phyloP scores from a whole-genome alignment of 2,797 vertebrate species.

The Enteromius mattozi region DNA sequence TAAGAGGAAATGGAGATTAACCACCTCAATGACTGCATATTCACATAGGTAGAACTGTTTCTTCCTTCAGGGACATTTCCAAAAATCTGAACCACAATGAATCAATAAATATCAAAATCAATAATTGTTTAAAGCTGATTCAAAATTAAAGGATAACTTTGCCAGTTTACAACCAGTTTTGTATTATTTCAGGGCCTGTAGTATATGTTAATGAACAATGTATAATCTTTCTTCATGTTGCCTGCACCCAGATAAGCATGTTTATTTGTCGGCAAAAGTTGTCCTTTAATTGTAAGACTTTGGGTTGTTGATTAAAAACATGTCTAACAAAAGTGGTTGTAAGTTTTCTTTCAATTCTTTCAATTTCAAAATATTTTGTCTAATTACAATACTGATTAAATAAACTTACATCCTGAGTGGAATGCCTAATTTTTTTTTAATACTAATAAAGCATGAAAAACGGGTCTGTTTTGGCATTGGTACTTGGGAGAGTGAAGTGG shows the following conservation, averaged over 20 bases:
- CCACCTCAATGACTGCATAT: not conserved
- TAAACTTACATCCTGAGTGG: not conserved
- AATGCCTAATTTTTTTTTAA: not conserved
- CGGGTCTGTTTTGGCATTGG: not conserved
- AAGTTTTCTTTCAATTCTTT: not conserved
- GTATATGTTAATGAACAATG: conserved; percentile 2
- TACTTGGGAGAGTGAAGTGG: not conserved
- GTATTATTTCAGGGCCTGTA: not conserved
- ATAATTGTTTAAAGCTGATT: not conserved
- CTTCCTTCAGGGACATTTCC: not conserved
- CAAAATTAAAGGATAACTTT: not conserved
- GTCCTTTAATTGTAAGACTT: conserved; percentile 10
- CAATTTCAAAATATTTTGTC: not conserved
- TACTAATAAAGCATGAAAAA: not conserved
- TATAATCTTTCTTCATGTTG: not conserved
- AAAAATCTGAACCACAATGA: not conserved
- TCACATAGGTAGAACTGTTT: conserved; percentile 9
- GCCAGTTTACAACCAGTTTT: not conserved
- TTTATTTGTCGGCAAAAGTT: not conserved
- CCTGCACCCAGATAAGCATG: not conserved
- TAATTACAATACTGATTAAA: conserved; percentile 1
- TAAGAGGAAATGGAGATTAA: conserved; percentile 35
- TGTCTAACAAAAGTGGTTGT: not conserved
- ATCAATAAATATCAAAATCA: not conserved
- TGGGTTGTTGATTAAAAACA: not conserved